A percentile compares a stretch with the other conserved stretches of the same genome.
These are phyloP conservation scores for Callopanchax toddi DNA, from an alignment of 2,113 vertebrate genomes.

Conservation along the genomic window DNA sequence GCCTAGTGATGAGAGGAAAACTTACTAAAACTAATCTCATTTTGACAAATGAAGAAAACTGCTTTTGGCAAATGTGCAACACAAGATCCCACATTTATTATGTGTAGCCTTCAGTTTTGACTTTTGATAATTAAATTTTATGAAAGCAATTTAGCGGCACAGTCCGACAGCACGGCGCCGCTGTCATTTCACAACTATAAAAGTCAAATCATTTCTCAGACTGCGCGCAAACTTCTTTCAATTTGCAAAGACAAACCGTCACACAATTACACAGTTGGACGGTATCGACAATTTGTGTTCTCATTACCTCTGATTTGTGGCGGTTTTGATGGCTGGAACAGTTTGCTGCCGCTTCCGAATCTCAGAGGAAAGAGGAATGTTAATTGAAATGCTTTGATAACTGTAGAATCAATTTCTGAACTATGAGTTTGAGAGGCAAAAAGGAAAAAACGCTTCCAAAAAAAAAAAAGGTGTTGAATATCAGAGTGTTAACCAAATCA, in stretches of 20 bases:
- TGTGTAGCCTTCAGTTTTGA: background rate
- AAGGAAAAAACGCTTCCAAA: background rate
- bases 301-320: slow-evolving; percentile 33
- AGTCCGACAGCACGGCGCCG: background rate
- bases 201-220: slow-evolving; percentile 8
- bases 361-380: slow-evolving; percentile 4
- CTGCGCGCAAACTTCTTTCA: background rate
- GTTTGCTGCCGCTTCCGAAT: slow-evolving; percentile 16
- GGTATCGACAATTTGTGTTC: slow-evolving; percentile 19
- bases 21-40: too few species aligned
- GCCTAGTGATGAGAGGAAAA: too few species aligned
- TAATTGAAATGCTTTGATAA: slow-evolving; percentile 18
- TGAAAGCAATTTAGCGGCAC: too few species aligned
- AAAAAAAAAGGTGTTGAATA: slow-evolving; percentile 1
- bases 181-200: slow-evolving; percentile 4
- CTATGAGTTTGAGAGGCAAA: background rate
- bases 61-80: background rate
- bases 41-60: background rate
- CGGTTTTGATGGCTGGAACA: slow-evolving; percentile 9
- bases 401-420: slow-evolving; percentile 6
- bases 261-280: slow-evolving; percentile 17
- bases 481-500: too few species aligned
- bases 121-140: background rate
- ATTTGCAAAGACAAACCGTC: background rate
- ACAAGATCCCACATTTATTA: background rate